Conservation (phyloP, 2,113 vertebrate species). For the Pituophis catenifer region DNA sequence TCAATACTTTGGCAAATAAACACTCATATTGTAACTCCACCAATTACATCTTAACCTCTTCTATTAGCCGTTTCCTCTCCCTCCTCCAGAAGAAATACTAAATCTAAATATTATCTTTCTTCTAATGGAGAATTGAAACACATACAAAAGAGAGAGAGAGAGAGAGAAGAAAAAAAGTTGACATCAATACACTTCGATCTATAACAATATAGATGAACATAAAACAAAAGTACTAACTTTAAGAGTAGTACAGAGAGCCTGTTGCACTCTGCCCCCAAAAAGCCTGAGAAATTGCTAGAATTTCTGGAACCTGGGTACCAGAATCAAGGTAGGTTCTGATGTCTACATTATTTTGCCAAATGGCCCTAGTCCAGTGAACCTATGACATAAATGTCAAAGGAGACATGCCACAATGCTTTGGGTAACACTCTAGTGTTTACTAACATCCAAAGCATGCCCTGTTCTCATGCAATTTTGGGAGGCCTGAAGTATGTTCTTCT, state of each 20-base stretch:
- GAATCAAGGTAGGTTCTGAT: neutral
- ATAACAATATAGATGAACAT: neutral
- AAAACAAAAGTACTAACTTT: neutral
- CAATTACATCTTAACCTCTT: neutral
- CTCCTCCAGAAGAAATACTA: neutral
- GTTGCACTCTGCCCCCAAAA: neutral
- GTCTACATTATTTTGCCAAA: neutral
- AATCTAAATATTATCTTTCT: neutral
- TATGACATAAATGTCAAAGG: neutral
- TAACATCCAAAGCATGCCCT: neutral
- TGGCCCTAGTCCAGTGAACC: neutral
- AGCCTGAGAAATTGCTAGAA: neutral
- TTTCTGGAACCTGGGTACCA: neutral
- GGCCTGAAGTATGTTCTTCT: neutral
- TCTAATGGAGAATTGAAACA: neutral
- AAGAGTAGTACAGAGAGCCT: neutral
- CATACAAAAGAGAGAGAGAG: neutral
- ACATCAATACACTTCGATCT: neutral
- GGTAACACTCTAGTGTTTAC: neutral
- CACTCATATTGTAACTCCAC: neutral
- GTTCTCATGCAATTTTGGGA: neutral
- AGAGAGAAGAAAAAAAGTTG: neutral
- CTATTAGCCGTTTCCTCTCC: neutral
- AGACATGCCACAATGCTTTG: neutral
- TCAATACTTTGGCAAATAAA: constrained; percentile 11